A percentile compares a stretch with the other conserved stretches of the same genome.
Conservation (phyloP, 2,888 invertebrate species). For the Sepioteuthis lessoniana region DNA sequence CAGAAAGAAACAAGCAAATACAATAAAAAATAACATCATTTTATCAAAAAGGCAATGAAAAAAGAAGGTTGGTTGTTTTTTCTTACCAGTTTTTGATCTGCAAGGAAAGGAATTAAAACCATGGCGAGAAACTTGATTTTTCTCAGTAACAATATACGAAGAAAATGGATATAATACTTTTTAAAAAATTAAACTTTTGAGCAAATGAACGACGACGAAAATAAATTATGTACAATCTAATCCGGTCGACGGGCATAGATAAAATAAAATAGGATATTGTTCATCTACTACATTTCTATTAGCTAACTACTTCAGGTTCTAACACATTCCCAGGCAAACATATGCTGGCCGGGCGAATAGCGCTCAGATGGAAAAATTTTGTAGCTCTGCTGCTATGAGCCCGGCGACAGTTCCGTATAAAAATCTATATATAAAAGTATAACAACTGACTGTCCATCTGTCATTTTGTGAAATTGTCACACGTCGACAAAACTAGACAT, state of each 20-base stretch:
- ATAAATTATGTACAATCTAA: background rate
- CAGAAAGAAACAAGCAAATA: background rate
- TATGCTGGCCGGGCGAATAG: background rate
- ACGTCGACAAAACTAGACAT: too few relatives aligned
- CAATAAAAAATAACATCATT: background rate
- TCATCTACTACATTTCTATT: background rate
- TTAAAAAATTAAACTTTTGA: background rate
- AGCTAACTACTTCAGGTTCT: too few relatives aligned
- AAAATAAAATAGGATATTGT: background rate
- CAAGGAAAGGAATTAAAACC: background rate
- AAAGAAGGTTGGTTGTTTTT: background rate
- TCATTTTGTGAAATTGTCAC: too few relatives aligned
- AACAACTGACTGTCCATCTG: too few relatives aligned
- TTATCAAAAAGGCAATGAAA: background rate
- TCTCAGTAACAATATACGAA: background rate
- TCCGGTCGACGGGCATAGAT: background rate
- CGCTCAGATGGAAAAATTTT: background rate
- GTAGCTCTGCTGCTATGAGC: background rate
- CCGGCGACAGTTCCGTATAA: background rate
- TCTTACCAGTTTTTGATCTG: background rate
- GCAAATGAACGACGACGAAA: background rate
- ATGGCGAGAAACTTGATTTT: conserved; percentile 14
- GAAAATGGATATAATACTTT: background rate
- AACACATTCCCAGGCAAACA: background rate
- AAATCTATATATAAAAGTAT: background rate